Base-by-base conservation (phyloP, 1,140 invertebrate genomes). In the Drosophila equinoxialis region DNA sequence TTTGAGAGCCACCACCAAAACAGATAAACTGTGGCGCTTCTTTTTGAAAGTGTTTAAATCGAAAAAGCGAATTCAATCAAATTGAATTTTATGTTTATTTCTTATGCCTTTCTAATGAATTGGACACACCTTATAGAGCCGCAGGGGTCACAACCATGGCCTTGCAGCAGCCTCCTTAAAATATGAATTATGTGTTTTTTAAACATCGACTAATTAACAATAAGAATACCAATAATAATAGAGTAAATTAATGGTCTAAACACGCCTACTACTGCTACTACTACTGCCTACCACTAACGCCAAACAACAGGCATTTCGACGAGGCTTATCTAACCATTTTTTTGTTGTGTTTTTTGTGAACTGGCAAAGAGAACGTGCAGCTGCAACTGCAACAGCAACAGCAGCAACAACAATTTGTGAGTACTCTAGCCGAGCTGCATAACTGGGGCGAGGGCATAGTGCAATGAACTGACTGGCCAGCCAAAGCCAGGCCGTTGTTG, bases 381-480 rank as follows among this genome's bases (percentile, higher is more conserved):
- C 39, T 17, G 55, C 42, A 37, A 42, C 41, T 23, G 20, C 55
- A 59, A 37, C 37, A 6, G 61, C 60, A 6, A 41, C 48, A 20
- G 17, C 51, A 55, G 26, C 33, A 61, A 6, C 11, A 64, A 26
- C 51, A 55, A 65, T 51, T 77, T 42, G 30, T 30, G 72, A 65
- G 76, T 77, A 77, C 75, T 30, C 30, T 77, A 70, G 63, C 59
- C 48, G 62, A 65, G 67, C 65, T 70, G 60, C 68, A 61, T 76
- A 86, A 76, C 73, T 83, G 75, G 83, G 83, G 79, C 83, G 83
- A 86, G 83, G 83, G 81, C 83, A 86, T 81, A 86, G 83, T 83
- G 83, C 83, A 86, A 83, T 81, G 81, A 86, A 86, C 83, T 86
- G 72, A 86, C 83, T 86, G 72, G 45, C 68, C 58, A 71, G 68